phyloP scores from a whole-genome alignment of 2,888 invertebrate species.

The Trachelus iudaicus region DNA sequence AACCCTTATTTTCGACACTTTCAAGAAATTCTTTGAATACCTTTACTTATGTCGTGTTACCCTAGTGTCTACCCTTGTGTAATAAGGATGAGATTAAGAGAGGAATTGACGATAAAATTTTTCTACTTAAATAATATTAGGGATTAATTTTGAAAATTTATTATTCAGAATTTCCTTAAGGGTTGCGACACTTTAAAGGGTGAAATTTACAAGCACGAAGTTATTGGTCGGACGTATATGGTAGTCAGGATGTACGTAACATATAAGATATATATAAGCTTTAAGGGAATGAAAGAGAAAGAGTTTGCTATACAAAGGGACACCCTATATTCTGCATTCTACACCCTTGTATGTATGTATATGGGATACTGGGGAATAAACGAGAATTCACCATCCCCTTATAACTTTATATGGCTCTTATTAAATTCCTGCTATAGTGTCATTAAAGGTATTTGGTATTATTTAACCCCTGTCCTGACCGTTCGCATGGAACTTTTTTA shows the following conservation, averaged over 20 bases:
- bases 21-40: not conserved
- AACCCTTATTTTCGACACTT: not conserved
- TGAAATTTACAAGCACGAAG: constrained; percentile 22
- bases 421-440: constrained; percentile 51
- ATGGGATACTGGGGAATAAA: constrained; percentile 37
- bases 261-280: constrained; percentile 1
- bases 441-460: constrained; percentile 38
- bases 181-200: constrained; percentile 26
- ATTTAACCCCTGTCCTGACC: not conserved
- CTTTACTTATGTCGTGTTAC: not conserved
- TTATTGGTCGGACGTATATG: constrained; percentile 21
- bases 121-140: not conserved
- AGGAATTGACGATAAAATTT: not conserved
- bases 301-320: constrained; percentile 41
- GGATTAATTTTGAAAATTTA: constrained; percentile 8
- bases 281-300: constrained; percentile 8
- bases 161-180: constrained; percentile 23
- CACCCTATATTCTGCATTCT: constrained; percentile 27
- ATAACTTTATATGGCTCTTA: constrained; percentile 51
- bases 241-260: constrained; percentile 12
- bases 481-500: not conserved
- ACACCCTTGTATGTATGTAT: constrained; percentile 15
- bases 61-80: not conserved
- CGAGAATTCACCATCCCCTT: constrained; percentile 31
- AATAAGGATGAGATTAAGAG: not conserved